These are phyloP conservation scores for Spheniscus humboldti DNA, from an alignment of 2,797 vertebrate genomes.

Conservation along the genomic window DNA sequence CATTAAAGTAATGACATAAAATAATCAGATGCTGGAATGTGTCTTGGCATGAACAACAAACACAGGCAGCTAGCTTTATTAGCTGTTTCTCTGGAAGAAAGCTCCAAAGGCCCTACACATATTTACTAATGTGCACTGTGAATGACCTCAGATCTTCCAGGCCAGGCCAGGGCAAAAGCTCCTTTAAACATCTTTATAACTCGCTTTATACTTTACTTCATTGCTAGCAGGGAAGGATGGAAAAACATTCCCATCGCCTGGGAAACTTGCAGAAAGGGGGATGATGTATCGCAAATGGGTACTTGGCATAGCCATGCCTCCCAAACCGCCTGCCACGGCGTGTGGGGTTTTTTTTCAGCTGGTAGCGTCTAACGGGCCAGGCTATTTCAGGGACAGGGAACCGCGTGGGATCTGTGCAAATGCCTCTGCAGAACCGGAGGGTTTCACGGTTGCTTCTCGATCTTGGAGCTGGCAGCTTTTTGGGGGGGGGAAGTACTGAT, in stretches of 20 bases:
- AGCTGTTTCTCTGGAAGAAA: conserved; percentile 71
- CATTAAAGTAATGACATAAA: conserved; percentile 56
- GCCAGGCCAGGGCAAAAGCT: conserved; percentile 28
- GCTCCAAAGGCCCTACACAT: conserved; percentile 63
- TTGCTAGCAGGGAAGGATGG: not conserved
- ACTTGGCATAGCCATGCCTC: not conserved
- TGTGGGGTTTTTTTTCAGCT: not conserved
- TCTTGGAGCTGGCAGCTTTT: not conserved
- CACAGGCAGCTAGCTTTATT: conserved; percentile 65
- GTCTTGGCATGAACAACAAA: conserved; percentile 65
- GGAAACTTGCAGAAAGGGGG: not conserved
- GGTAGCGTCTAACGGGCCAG: not conserved
- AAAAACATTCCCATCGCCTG: conserved; percentile 8
- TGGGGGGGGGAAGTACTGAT: rapidly evolving
- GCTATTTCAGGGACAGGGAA: not conserved
- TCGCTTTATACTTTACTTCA: conserved; percentile 7
- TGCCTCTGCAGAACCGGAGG: not conserved
- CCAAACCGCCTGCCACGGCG: not conserved
- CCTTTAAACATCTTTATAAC: conserved; percentile 19
- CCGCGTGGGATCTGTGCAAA: not conserved
- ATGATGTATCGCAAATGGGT: not conserved
- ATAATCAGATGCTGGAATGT: conserved; percentile 69
- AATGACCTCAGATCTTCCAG: conserved; percentile 48
- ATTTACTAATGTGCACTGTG: conserved; percentile 62
- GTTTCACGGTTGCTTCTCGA: not conserved